phyloP scores from a whole-genome alignment of 2,888 invertebrate genomes.

The Ecdyonurus torrentis region DNA sequence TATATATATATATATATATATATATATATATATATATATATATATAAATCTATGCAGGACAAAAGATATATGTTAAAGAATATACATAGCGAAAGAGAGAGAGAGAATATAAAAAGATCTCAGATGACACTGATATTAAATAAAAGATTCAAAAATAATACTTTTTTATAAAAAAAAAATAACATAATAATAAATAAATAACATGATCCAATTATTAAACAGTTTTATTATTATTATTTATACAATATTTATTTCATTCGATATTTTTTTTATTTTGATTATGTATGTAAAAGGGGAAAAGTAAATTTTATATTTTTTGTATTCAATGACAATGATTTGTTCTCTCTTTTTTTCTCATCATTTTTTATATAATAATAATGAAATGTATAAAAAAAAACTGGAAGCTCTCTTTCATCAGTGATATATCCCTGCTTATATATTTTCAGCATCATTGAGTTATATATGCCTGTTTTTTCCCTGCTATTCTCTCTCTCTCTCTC shows the following conservation, averaged over 20 bases:
- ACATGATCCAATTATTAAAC: no score
- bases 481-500: background rate
- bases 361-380: background rate
- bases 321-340: background rate
- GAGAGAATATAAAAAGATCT: background rate
- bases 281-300: background rate
- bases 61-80: background rate
- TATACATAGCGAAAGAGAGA: background rate
- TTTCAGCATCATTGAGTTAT: background rate
- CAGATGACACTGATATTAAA: background rate
- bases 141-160: background rate
- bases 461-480: no score
- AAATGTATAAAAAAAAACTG: background rate
- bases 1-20: no score
- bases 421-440: background rate
- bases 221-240: background rate
- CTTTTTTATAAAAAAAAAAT: no score
- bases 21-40: no score
- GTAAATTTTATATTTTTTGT: background rate
- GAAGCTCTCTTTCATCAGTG: no score
- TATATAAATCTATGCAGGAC: background rate
- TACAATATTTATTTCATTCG: background rate
- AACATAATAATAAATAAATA: no score
- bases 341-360: background rate
- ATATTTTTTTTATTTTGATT: no score